These are phyloP conservation scores for Megathymus violae DNA, from an alignment of 1,140 invertebrate species.

Conservation along the genomic window DNA sequence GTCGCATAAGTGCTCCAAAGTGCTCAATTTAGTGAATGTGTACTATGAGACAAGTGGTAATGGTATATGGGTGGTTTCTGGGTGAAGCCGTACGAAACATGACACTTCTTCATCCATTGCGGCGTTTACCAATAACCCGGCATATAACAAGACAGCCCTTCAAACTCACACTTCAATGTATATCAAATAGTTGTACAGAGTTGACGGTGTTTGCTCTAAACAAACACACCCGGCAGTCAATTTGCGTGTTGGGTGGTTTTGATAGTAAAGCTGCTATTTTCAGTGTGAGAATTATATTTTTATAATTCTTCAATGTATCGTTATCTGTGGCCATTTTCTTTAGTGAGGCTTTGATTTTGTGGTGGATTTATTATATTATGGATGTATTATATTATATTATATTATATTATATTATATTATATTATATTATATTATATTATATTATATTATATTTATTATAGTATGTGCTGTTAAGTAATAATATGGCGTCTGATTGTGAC, in stretches of 20 bases:
- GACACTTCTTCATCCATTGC: slow-evolving; percentile 23
- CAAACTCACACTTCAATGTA: background rate
- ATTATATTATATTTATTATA: no score
- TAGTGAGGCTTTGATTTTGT: slow-evolving; percentile 1
- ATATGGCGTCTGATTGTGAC: no score
- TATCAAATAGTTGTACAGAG: background rate
- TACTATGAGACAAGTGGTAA: slow-evolving; percentile 31
- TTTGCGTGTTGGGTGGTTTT: slow-evolving; percentile 15
- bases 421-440: no score
- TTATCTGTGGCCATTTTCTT: slow-evolving; percentile 1
- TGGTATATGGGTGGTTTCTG: slow-evolving; percentile 27
- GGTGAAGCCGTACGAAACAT: slow-evolving; percentile 13
- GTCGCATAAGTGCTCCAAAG: slow-evolving; percentile 35
- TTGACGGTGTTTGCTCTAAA: slow-evolving; percentile 1
- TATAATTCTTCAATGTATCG: slow-evolving; percentile 18
- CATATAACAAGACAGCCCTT: background rate
- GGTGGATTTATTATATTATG: background rate
- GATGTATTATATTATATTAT: no score
- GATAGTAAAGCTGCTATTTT: slow-evolving; percentile 30
- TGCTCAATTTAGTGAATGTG: slow-evolving; percentile 37
- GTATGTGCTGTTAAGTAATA: no score
- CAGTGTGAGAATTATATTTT: slow-evolving; percentile 14
- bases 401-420: no score
- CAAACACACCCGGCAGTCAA: slow-evolving; percentile 2
- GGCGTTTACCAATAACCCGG: background rate